Evolutionary conservation across 2,888 invertebrate genomes (phyloP).

Genomic region (Chironomus riparius): DNA sequence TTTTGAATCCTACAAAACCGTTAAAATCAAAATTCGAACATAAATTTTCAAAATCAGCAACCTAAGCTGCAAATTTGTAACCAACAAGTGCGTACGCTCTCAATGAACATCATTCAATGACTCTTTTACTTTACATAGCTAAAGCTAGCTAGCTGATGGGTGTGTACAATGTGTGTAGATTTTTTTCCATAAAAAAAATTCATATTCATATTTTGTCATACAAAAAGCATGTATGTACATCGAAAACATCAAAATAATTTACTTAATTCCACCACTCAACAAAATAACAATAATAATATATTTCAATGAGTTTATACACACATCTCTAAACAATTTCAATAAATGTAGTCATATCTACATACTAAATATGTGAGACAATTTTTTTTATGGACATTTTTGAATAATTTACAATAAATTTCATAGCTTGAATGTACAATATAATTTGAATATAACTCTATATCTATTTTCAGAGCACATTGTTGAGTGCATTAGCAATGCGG

Average conservation of each 20-base stretch:
- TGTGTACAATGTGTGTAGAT: not conserved
- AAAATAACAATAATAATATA: no score
- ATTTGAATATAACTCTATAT: conserved; percentile 14
- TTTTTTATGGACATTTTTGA: conserved; percentile 16
- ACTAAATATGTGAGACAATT: not conserved
- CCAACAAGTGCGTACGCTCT: no score
- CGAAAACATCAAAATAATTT: conserved; percentile 24
- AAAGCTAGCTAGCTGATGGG: no score
- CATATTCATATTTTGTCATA: not conserved
- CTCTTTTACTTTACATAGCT: no score
- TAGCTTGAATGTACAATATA: not conserved
- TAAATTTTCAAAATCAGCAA: no score
- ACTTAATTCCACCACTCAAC: conserved; percentile 19
- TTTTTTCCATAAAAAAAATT: not conserved
- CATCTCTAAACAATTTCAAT: not conserved
- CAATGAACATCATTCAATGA: no score
- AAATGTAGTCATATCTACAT: no score
- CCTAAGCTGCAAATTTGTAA: no score
- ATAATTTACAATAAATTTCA: conserved; percentile 21
- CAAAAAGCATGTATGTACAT: not conserved
- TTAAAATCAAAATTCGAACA: no score
- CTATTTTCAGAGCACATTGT: conserved; percentile 4
- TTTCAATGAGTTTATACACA: not conserved
- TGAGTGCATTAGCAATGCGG: conserved; percentile 7
- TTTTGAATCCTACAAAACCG: no score